Evolutionary conservation across 1,140 invertebrate species (phyloP).

Genomic region (Chironomus tepperi): DNA sequence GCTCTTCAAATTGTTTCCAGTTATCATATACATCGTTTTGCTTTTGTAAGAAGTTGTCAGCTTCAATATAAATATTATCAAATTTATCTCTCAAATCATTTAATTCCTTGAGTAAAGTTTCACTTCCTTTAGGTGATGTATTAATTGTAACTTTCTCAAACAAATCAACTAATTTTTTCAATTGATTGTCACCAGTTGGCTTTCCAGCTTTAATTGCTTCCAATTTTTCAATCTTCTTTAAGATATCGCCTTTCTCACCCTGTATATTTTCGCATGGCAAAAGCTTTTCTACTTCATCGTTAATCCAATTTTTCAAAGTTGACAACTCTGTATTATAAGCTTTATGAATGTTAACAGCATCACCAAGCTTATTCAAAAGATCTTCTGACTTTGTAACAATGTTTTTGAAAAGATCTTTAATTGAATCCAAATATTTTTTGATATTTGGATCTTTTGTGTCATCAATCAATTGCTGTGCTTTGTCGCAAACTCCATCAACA

Average conservation of each 20-base stretch:
- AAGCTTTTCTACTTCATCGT: conserved; percentile 64
- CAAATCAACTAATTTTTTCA: conserved; percentile 59
- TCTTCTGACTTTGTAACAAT: conserved; percentile 82
- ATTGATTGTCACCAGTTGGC: conserved; percentile 58
- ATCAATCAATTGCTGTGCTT: conserved; percentile 80
- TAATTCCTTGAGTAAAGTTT: conserved; percentile 64
- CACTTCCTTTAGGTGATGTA: conserved; percentile 69
- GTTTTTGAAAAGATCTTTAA: conserved; percentile 79
- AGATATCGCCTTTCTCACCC: conserved; percentile 72
- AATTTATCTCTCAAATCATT: conserved; percentile 55
- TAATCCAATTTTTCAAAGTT: conserved; percentile 69
- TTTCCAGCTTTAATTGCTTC: conserved; percentile 59
- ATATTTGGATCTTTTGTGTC: conserved; percentile 80
- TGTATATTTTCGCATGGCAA: conserved; percentile 64
- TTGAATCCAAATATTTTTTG: conserved; percentile 78
- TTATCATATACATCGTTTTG: conserved; percentile 64
- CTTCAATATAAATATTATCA: conserved; percentile 54
- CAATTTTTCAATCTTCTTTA: conserved; percentile 60
- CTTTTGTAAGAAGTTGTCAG: conserved; percentile 54
- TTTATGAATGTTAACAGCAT: conserved; percentile 77
- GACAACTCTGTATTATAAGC: conserved; percentile 62
- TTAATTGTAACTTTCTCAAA: conserved; percentile 63
- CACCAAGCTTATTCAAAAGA: conserved; percentile 73
- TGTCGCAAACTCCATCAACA: conserved; percentile 84
- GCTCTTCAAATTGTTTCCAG: conserved; percentile 81